Evolutionary conservation across 2,888 invertebrate species (phyloP).

Genomic region (Philonicus albiceps): DNA sequence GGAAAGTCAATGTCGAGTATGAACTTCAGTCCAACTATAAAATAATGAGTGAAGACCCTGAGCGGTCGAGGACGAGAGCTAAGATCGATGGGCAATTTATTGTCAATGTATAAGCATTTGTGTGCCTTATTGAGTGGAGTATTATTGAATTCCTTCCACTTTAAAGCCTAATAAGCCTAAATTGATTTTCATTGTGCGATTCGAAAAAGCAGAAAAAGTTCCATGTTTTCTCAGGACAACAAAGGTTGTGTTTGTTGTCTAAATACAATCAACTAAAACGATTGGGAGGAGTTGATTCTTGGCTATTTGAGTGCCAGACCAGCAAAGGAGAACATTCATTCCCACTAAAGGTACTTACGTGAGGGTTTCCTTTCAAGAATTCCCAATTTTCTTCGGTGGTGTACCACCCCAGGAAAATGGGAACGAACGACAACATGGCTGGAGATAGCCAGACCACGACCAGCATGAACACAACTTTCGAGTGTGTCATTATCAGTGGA

Average conservation of each 20-base stretch:
- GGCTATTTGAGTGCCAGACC: neutral
- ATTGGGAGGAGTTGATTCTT: neutral
- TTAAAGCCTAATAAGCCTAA: conserved; percentile 39
- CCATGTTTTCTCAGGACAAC: neutral
- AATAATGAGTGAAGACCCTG: neutral
- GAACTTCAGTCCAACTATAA: neutral
- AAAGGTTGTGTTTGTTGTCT: neutral
- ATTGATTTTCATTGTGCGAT: conserved; percentile 43
- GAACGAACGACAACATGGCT: conserved; percentile 89
- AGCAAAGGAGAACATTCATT: neutral
- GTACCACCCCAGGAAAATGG: conserved; percentile 95
- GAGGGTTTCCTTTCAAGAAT: conserved; percentile 73
- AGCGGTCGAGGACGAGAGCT: neutral
- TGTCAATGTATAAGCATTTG: neutral
- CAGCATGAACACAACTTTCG: conserved; percentile 80
- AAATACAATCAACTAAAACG: neutral
- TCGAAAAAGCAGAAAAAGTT: conserved; percentile 7
- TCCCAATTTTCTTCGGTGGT: conserved; percentile 83
- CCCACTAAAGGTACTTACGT: conserved; percentile 61
- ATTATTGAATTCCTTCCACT: conserved; percentile 4
- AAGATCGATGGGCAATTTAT: conserved; percentile 6
- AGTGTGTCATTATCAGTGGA: conserved; percentile 88
- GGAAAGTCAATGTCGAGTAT: neutral
- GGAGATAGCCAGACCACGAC: conserved; percentile 92
- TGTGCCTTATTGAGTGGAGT: neutral